Evolutionary conservation across 2,888 invertebrate genomes (phyloP).

Genomic region (Sympetrum striolatum): DNA sequence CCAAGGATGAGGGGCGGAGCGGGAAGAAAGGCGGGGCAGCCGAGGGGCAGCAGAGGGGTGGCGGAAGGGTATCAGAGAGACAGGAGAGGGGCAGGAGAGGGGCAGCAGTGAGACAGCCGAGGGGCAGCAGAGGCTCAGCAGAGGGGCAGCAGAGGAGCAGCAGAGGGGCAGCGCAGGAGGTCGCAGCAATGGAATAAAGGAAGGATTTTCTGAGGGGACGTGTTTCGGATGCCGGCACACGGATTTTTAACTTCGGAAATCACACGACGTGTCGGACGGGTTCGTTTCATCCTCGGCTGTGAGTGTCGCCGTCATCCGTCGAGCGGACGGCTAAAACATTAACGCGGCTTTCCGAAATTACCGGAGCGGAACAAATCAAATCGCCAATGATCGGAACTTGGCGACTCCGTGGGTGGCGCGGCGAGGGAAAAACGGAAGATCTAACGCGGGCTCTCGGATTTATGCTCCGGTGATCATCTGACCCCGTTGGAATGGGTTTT

Average conservation of each 20-base stretch:
- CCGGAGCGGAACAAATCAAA: conserved; percentile 17
- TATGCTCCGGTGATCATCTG: background rate
- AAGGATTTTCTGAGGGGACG: background rate
- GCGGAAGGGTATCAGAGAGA: background rate
- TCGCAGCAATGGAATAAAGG: background rate
- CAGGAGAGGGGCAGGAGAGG: background rate
- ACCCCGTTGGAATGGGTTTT: background rate
- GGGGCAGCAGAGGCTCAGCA: too few relatives aligned
- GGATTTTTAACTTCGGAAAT: conserved; percentile 39
- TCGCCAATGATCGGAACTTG: conserved; percentile 31
- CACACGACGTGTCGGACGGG: background rate
- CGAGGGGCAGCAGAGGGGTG: background rate
- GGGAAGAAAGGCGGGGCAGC: background rate
- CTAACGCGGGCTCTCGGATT: background rate
- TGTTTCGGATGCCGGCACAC: conserved; percentile 7
- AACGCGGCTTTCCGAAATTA: conserved; percentile 24
- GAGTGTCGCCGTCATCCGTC: conserved; percentile 30
- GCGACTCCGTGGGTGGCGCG: background rate
- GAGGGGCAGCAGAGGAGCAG: background rate
- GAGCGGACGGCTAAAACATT: conserved; percentile 18
- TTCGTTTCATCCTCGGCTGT: conserved; percentile 26
- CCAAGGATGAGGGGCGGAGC: too few relatives aligned
- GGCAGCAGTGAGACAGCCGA: background rate
- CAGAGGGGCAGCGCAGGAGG: background rate
- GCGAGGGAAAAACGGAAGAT: background rate